These are phyloP conservation scores for Xiphophorus hellerii DNA, from an alignment of 2,113 vertebrate genomes.

Conservation along the genomic window DNA sequence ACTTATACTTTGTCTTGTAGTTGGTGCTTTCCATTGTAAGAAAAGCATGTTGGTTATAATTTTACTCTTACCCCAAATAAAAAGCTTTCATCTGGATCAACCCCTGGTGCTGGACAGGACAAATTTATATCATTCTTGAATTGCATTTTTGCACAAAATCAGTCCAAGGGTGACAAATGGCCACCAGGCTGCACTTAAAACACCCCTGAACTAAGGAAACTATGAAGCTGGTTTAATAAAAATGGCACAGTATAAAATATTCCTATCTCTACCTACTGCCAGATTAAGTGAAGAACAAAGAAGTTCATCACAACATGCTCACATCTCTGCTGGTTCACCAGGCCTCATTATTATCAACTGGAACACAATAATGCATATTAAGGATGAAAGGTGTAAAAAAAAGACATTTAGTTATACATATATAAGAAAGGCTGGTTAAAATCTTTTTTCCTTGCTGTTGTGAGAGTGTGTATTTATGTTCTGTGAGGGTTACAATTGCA, in stretches of 20 bases:
- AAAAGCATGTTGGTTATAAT: too few species aligned
- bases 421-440: conserved; percentile 5
- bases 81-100: too few species aligned
- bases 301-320: conserved; percentile 11
- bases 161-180: too few species aligned
- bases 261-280: neutral
- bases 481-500: conserved; percentile 14
- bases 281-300: neutral
- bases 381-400: conserved; percentile 19
- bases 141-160: too few species aligned
- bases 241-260: neutral
- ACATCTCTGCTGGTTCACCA: conserved; percentile 10
- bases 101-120: too few species aligned
- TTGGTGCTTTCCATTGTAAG: too few species aligned
- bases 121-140: too few species aligned
- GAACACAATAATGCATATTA: neutral
- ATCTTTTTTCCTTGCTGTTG: conserved; percentile 11
- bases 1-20: too few species aligned
- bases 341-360: conserved; percentile 1
- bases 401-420: conserved; percentile 16
- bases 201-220: neutral
- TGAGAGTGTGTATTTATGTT: conserved; percentile 24
- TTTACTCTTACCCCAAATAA: too few species aligned
- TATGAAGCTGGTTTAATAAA: neutral
- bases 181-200: too few species aligned